Base-by-base conservation (phyloP, 2,797 vertebrate genomes). In the Oophaga sylvatica region DNA sequence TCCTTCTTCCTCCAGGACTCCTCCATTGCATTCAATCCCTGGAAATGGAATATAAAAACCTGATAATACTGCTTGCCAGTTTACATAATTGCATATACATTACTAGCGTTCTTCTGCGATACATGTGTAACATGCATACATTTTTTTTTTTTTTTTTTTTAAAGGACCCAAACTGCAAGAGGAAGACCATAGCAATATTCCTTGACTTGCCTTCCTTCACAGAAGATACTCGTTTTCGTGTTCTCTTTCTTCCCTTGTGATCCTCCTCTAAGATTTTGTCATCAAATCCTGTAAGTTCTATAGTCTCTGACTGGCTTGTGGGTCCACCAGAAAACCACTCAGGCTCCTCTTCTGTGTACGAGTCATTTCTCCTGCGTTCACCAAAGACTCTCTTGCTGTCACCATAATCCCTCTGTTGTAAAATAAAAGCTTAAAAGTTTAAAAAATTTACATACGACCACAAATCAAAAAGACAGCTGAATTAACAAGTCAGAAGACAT, bases 261-360 rank as follows among this genome's bases (percentile, higher is more conserved):
- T 99, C 97, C 85, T 99, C 98, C 91, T 99, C 97, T 85, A 99
- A 89, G 79, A 99, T 96, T 92, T 98, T 99, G 79, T 99, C 98
- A 81, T 99, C 98, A 92, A 99, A 99, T 73, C 98, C 98, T 70
- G 96, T 99, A 65, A 99, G 96, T 87, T 99, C 98, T 88, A 99
- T 99, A 10, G 98, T 99, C 94, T 99, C 98, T 0, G 98, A 99
- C 91, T 99, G 98, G 92, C 98, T 99, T 10, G 97, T 99, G 77
- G 98, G 98, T 82, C 98, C 98, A 59, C 92, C 97, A 70, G 98
- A 99, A 91, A 99, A 99, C 98, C 98, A 99, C 90, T 99, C 98
- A 0, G 98, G 98, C 83, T 99, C 98, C 89, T 99, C 98, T 88
- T 99, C 98, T 12, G 97, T 97, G 86, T 97, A 99, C 0, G 98